Conservation (phyloP, 2,113 vertebrate genomes). For the Apodemus sylvaticus region DNA sequence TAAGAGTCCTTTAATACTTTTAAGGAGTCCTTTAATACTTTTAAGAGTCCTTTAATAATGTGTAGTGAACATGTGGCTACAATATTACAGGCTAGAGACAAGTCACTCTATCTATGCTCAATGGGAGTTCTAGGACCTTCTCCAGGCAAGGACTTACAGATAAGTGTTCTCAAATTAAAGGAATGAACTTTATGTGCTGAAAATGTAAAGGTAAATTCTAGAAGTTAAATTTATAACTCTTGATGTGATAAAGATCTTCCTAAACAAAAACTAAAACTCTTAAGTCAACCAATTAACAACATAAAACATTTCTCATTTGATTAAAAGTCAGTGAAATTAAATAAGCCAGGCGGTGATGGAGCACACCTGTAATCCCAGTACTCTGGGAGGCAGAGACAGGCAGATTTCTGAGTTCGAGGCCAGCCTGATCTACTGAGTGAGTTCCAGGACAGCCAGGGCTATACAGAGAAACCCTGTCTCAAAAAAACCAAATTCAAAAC, state of each 20-base stretch:
- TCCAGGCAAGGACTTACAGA: background rate
- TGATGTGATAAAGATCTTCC: background rate
- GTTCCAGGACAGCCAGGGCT: no score
- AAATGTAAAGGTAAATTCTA: constrained; percentile 14
- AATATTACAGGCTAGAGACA: background rate
- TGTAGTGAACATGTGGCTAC: background rate
- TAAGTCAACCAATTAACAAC: background rate
- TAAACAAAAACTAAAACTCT: constrained; percentile 34
- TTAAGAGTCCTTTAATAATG: constrained; percentile 30
- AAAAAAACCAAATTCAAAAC: no score
- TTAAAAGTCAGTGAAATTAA: background rate
- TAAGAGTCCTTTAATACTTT: constrained; percentile 36
- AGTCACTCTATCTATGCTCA: background rate
- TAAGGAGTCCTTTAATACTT: constrained; percentile 36
- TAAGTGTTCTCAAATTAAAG: background rate
- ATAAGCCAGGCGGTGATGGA: no score
- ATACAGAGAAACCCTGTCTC: no score
- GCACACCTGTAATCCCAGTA: no score
- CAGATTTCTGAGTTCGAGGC: no score
- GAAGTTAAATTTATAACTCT: background rate
- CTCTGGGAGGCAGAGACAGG: no score
- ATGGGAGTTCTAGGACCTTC: background rate
- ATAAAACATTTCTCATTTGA: constrained; percentile 1
- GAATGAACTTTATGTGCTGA: background rate
- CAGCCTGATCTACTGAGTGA: no score